Evolutionary conservation across 1,140 invertebrate species (phyloP), one percentile per base, ranked within the genome.

Genomic region (Drosophila sp.): DNA sequence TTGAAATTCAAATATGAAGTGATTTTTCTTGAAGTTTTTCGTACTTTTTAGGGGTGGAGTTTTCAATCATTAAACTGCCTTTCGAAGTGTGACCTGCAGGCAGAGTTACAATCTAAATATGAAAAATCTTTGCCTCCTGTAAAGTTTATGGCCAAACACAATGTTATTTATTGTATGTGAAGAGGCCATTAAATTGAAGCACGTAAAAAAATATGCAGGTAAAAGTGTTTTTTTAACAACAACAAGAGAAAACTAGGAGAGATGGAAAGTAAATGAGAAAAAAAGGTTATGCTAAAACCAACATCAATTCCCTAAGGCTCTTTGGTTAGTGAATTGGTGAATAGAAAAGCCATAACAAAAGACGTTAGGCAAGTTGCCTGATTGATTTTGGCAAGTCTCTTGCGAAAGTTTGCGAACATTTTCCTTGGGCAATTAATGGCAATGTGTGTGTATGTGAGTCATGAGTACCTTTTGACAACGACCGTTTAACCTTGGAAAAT

Each of bases 121-220:
- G 44, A 27, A 50, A 50, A 50, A 50, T 50, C 44, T 50, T 27
- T 25, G 44, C 55, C 44, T 50, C 2, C 23, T 50, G 44, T 1
- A 27, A 6, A 50, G 44, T 50, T 50, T 50, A 50, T 50, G 44
- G 44, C 23, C 8, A 50, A 27, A 50, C 23, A 27, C 44, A 50
- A 50, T 50, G 44, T 50, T 50, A 50, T 50, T 50, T 50, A 7
- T 50, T 50, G 23, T 50, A 50, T 50, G 8, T 27, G 44, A 25
- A 50, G 27, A 50, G 44, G 44, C 44, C 23, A 50, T 50, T 50
- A 50, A 50, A 50, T 50, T 50, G 44, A 50, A 50, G 44, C 44
- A 50, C 44, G 44, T 50, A 50, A 27, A 23, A 17, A 50, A 50
- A 50, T 50, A 27, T 50, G 44, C 23, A 50, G 23, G 44, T 50